Conservation (phyloP, 2,113 vertebrate genomes). For the Fregata magnificens region DNA sequence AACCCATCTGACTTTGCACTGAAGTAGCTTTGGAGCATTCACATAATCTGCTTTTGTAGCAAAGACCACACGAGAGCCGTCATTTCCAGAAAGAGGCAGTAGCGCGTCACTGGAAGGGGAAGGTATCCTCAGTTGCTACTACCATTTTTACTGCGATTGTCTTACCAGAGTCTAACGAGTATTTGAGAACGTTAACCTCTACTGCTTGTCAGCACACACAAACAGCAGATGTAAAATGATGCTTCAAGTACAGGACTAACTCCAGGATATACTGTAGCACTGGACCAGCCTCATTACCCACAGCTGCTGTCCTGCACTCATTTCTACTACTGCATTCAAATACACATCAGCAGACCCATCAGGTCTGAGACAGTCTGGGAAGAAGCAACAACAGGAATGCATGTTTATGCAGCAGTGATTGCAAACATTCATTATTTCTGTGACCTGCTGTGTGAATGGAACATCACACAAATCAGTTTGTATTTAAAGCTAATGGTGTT, state of each 20-base stretch:
- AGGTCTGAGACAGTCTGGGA: neutral
- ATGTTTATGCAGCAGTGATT: neutral
- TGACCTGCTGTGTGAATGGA: neutral
- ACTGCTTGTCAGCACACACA: neutral
- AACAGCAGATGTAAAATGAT: neutral
- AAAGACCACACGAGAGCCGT: rapidly evolving
- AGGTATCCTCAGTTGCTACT: neutral
- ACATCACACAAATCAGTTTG: neutral
- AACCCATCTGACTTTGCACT: neutral
- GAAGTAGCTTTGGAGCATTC: neutral
- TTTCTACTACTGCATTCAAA: neutral
- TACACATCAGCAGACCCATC: neutral
- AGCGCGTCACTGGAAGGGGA: neutral
- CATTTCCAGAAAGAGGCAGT: neutral
- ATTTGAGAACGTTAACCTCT: neutral
- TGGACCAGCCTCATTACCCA: neutral
- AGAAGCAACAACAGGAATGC: neutral
- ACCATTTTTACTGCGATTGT: rapidly evolving
- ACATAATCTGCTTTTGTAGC: neutral
- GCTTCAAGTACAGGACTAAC: neutral
- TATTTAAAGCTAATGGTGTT: neutral
- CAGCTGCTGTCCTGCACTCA: neutral
- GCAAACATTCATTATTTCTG: neutral
- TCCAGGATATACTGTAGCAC: neutral
- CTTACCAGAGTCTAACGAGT: neutral